Percentiles rank a stretch among this genome's conserved stretches.
phyloP scores from a whole-genome alignment of 2,888 invertebrate genomes.

The Caenorhabditis parvicauda region DNA sequence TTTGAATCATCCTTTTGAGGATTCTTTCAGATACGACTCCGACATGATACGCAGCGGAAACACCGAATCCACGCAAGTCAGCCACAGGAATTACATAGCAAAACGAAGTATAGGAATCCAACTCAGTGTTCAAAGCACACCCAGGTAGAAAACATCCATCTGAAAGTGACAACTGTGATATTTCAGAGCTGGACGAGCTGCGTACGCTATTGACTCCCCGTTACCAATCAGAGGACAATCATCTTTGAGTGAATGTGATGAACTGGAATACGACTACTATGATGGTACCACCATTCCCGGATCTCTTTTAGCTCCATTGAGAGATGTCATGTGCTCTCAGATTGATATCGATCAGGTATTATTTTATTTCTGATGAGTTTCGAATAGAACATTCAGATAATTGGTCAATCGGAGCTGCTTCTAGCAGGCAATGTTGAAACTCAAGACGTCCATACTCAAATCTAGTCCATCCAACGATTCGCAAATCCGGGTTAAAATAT shows the following conservation, averaged over 20 bases:
- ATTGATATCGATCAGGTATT: slow-evolving; percentile 56
- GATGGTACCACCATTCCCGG: slow-evolving; percentile 49
- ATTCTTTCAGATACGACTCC: slow-evolving; percentile 36
- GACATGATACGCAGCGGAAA: slow-evolving; percentile 58
- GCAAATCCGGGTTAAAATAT: neutral
- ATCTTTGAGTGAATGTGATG: slow-evolving; percentile 34
- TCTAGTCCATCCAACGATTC: slow-evolving; percentile 10
- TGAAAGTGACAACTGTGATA: neutral
- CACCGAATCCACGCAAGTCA: slow-evolving; percentile 53
- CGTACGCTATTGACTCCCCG: slow-evolving; percentile 31
- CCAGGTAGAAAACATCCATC: slow-evolving; percentile 20
- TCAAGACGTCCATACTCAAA: slow-evolving; percentile 42
- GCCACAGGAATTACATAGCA: slow-evolving; percentile 30
- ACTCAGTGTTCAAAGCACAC: slow-evolving; percentile 51
- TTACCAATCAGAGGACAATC: slow-evolving; percentile 32
- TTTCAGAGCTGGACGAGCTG: slow-evolving; percentile 32
- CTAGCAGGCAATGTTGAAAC: slow-evolving; percentile 30
- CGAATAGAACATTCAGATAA: slow-evolving; percentile 22
- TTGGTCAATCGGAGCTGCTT: slow-evolving; percentile 36
- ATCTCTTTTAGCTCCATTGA: slow-evolving; percentile 39
- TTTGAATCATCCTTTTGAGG: too few relatives aligned
- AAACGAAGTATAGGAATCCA: slow-evolving; percentile 57
- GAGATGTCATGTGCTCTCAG: slow-evolving; percentile 43
- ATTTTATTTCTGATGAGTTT: neutral
- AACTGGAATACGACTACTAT: slow-evolving; percentile 54